Conservation (phyloP, 2,113 vertebrate genomes). For the Callithrix jacchus region DNA sequence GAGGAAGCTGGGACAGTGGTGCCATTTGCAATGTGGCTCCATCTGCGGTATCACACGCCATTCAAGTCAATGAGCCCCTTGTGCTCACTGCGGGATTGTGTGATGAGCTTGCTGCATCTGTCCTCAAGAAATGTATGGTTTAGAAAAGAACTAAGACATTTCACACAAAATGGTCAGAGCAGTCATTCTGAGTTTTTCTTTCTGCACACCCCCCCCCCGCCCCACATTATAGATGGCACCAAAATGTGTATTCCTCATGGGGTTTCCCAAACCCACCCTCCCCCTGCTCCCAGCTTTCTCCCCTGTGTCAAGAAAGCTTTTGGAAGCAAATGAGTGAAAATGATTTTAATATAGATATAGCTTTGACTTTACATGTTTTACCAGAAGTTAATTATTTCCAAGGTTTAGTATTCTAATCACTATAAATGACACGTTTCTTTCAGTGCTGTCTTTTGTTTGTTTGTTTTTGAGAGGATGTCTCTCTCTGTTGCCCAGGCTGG, state of each 20-base stretch:
- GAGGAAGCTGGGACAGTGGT: not conserved
- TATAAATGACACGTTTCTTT: not conserved
- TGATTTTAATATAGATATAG: not conserved
- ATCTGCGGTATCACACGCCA: rapidly evolving
- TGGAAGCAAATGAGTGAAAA: not conserved
- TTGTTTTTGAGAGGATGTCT: too few relatives aligned
- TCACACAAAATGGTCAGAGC: not conserved
- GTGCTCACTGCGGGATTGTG: too few relatives aligned
- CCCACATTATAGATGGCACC: not conserved
- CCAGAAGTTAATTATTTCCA: not conserved
- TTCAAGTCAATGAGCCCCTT: not conserved
- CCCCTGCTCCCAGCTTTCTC: not conserved
- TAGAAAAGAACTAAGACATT: not conserved
- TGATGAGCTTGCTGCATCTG: too few relatives aligned
- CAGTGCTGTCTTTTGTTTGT: too few relatives aligned
- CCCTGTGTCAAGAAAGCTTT: not conserved
- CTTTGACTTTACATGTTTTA: not conserved
- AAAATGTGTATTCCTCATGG: rapidly evolving
- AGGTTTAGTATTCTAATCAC: not conserved
- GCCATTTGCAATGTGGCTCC: not conserved
- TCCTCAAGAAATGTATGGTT: not conserved
- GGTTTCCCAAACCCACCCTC: not conserved
- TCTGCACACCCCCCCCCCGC: not conserved
- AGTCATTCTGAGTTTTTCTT: not conserved
- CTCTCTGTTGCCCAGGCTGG: too few relatives aligned